Evolutionary conservation across 2,888 invertebrate species (phyloP), one percentile per base, ranked within the genome.

Genomic region (Ophion costatus): DNA sequence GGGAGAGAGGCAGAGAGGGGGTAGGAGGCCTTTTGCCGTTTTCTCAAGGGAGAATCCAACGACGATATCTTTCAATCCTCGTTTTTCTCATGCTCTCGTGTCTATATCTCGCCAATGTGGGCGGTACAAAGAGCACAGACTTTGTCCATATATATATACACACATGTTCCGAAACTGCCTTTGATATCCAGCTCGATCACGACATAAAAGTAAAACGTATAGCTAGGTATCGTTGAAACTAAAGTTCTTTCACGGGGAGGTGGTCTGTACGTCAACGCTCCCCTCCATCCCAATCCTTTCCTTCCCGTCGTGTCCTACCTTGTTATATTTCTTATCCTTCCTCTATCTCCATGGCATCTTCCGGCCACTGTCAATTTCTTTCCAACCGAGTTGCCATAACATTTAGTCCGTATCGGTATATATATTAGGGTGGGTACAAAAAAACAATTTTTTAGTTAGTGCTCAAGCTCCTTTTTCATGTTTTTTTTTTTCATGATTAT

Each of bases 31-130:
- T 79, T 71, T 79, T 71, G 33, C 56, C 63, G 20, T 63, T 51
- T 75, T 64, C 70, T 79, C 79, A 56, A 38, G 79, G 64, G 56
- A 64, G 71, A 79, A 71, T 79, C 79, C 79, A 22, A 64, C 69
- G 71, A 79, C 63, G 71, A 71, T 70, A 71, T 38, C 71, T 63
- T 71, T 79, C 51, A 20, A 71, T 64, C 71, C 56, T 71, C 71
- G 51, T 69, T 70, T 56, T 70, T 70, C 56, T 70, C 70, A 20
- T 70, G 56, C 70, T 70, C 33, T 56, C 70, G 29, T 51, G 70
- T 70, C 70, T 70, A 70, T 70, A 24, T 51, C 69, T 51, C 22
- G 42, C 51, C 45, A 51, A 69, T 69, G 69, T 69, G 42, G 66
- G 38, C 42, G 42, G 66, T 51, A 22, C 17, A 71, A 71, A n/a